A percentile compares a stretch with the other conserved stretches of the same genome.
These are phyloP conservation scores for Neuroscelio doddi DNA, from an alignment of 2,888 invertebrate species.

Conservation along the genomic window DNA sequence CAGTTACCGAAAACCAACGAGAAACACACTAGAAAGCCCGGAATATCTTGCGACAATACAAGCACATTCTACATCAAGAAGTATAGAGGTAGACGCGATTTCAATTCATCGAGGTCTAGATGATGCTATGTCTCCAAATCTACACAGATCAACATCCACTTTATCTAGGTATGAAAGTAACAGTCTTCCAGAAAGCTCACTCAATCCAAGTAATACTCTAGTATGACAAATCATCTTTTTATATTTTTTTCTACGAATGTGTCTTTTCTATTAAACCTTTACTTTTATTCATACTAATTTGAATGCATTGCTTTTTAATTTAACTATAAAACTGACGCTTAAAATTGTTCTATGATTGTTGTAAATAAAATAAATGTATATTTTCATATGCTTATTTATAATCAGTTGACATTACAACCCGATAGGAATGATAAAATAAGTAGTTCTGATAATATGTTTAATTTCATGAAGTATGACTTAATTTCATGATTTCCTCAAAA, in stretches of 20 bases:
- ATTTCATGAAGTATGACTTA: too few relatives aligned
- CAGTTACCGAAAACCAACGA: constrained; percentile 86
- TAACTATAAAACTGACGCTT: too few relatives aligned
- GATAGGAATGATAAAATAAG: too few relatives aligned
- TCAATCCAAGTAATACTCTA: not conserved
- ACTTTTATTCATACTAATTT: not conserved
- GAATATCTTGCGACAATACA: constrained; percentile 81
- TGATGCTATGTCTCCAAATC: constrained; percentile 75
- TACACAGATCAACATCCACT: constrained; percentile 74
- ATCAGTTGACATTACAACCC: too few relatives aligned
- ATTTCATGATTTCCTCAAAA: too few relatives aligned
- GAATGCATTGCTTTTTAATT: not conserved
- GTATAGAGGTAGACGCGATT: constrained; percentile 77
- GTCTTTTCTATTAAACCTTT: not conserved
- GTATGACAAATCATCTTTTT: not conserved
- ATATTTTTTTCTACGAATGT: not conserved
- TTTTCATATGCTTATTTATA: too few relatives aligned
- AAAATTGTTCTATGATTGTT: too few relatives aligned
- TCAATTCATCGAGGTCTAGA: constrained; percentile 89
- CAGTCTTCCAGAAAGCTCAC: constrained; percentile 10
- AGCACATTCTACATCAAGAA: constrained; percentile 69
- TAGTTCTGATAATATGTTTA: too few relatives aligned
- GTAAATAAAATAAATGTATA: too few relatives aligned
- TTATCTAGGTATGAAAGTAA: constrained; percentile 72
- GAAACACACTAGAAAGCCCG: constrained; percentile 80